phyloP scores from a whole-genome alignment of 2,113 vertebrate species.

The Gopherus flavomarginatus region DNA sequence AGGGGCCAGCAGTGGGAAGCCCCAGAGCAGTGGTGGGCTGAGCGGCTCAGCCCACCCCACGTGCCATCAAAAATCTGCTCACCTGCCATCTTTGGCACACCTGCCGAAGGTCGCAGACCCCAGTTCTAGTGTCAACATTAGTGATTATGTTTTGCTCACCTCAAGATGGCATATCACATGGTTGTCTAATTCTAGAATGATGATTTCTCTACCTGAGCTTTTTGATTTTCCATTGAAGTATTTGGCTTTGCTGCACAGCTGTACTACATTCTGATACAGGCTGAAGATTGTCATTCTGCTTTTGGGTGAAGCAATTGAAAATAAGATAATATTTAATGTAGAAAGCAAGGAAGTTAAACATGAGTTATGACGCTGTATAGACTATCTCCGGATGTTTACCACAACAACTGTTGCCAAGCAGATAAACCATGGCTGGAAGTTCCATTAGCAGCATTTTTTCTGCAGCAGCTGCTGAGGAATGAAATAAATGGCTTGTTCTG shows the following conservation, averaged over 20 bases:
- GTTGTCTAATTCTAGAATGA: constrained; percentile 50
- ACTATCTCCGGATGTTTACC: constrained; percentile 67
- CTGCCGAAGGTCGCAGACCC: no score
- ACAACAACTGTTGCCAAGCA: constrained; percentile 64
- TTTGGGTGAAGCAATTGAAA: constrained; percentile 30
- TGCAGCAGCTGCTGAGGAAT: constrained; percentile 11
- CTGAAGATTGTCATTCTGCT: constrained; percentile 39
- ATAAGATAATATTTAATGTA: constrained; percentile 46
- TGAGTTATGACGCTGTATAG: constrained; percentile 54
- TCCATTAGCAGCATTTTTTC: constrained; percentile 32
- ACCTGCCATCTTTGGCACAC: no score
- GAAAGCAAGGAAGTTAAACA: constrained; percentile 47
- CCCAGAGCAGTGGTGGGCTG: no score
- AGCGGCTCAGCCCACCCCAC: no score
- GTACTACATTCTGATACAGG: neutral
- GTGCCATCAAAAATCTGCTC: no score
- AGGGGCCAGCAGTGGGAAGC: no score
- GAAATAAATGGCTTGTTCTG: constrained; percentile 58
- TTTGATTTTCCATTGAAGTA: constrained; percentile 23
- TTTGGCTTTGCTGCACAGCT: constrained; percentile 7
- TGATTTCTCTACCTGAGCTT: constrained; percentile 54
- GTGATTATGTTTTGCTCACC: constrained; percentile 16
- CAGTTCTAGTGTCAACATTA: neutral
- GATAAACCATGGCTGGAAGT: constrained; percentile 38
- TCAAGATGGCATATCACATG: constrained; percentile 41